Percentiles rank a stretch among this genome's conserved stretches.
Evolutionary conservation across 2,113 vertebrate species (phyloP).

Genomic region (Nannobrachium achirus): DNA sequence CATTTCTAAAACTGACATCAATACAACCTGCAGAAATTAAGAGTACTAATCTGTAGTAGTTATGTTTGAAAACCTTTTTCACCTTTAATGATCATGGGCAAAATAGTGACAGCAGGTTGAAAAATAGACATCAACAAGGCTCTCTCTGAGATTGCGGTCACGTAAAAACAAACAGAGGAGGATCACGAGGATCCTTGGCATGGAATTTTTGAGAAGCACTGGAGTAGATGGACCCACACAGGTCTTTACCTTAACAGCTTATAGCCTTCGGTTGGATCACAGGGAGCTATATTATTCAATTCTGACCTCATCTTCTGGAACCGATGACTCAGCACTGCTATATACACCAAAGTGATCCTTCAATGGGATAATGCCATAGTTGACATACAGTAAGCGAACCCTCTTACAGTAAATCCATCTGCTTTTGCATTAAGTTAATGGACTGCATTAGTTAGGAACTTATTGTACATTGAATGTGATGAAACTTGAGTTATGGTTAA

Average conservation of each 20-base stretch:
- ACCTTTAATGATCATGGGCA: too few relatives aligned
- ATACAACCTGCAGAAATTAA: too few relatives aligned
- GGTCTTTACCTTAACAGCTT: constrained; percentile 52
- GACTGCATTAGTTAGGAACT: constrained; percentile 32
- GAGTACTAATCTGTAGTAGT: too few relatives aligned
- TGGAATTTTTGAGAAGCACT: too few relatives aligned
- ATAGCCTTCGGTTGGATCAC: constrained; percentile 44
- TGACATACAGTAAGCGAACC: constrained; percentile 30
- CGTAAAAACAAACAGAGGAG: too few relatives aligned
- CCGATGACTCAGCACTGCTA: constrained; percentile 57
- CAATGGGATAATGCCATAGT: constrained; percentile 34
- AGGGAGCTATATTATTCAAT: constrained; percentile 17
- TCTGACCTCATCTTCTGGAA: constrained; percentile 59
- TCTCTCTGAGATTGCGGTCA: too few relatives aligned
- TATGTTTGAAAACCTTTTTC: too few relatives aligned
- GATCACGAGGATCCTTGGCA: too few relatives aligned
- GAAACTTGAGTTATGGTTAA: constrained; percentile 8
- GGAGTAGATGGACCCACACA: constrained; percentile 28
- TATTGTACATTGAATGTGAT: constrained; percentile 31
- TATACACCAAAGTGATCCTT: constrained; percentile 42
- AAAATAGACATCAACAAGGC: too few relatives aligned
- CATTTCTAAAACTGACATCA: too few relatives aligned
- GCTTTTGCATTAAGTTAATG: constrained; percentile 60
- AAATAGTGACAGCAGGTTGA: too few relatives aligned
- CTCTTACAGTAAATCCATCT: constrained; percentile 34